These are phyloP conservation scores for Pseudochromis fuscus DNA, from an alignment of 2,797 vertebrate genomes.

Conservation along the genomic window DNA sequence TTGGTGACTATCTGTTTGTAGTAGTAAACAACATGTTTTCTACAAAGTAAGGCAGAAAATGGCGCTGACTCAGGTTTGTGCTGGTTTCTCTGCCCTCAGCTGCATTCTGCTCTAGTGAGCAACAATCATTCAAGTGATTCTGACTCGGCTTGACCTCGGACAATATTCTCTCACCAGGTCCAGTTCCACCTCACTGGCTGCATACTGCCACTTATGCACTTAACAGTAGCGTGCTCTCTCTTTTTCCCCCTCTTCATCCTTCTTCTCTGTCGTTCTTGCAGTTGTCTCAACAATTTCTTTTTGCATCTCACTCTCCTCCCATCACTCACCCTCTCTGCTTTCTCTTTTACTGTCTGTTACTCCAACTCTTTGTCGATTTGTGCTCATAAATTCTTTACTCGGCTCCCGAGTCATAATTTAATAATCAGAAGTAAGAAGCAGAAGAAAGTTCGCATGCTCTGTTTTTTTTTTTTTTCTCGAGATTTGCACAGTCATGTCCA, in stretches of 20 bases:
- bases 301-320: conserved; percentile 67
- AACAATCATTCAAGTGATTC: conserved; percentile 79
- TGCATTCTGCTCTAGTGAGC: conserved; percentile 80
- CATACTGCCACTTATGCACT: conserved; percentile 83
- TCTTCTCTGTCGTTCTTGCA: conserved; percentile 56
- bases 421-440: conserved; percentile 77
- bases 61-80: conserved; percentile 70
- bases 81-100: conserved; percentile 45
- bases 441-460: conserved; percentile 55
- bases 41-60: conserved; percentile 43
- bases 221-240: conserved; percentile 76
- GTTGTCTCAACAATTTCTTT: conserved; percentile 65
- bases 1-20: conserved; percentile 5
- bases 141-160: conserved; percentile 78
- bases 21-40: conserved; percentile 6
- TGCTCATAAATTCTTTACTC: conserved; percentile 81
- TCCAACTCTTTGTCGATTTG: conserved; percentile 76
- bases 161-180: conserved; percentile 81
- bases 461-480: conserved; percentile 37
- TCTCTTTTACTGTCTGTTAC: conserved; percentile 69
- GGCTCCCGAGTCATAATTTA: conserved; percentile 79
- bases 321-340: conserved; percentile 68
- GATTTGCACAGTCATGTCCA: conserved; percentile 64
- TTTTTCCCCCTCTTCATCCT: conserved; percentile 50
- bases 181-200: conserved; percentile 84